A percentile compares a stretch with the other conserved stretches of the same genome.
Evolutionary conservation across 2,113 vertebrate species (phyloP).

Genomic region (Ciconia boyciana): DNA sequence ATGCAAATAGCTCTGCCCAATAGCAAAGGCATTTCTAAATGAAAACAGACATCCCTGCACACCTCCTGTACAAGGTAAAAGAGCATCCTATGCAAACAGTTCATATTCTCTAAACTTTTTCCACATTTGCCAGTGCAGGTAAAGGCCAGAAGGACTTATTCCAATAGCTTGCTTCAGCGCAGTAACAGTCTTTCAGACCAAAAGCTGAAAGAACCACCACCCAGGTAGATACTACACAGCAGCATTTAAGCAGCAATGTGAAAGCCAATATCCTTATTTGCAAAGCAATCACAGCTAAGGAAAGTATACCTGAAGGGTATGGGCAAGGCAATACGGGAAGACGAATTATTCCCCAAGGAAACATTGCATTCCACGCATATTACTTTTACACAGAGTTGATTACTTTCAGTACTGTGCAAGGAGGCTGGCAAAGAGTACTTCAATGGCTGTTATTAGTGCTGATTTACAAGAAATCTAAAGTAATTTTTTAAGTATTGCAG

Average conservation of each 20-base stretch:
- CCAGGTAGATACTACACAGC: not conserved
- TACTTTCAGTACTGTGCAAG: not conserved
- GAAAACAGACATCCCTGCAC: not conserved
- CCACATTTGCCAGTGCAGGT: not conserved
- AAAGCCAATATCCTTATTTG: not conserved
- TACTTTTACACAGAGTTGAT: slow-evolving; percentile 4
- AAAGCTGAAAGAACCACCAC: not conserved
- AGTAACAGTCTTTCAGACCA: not conserved
- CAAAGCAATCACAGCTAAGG: not conserved
- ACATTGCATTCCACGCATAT: fast-evolving
- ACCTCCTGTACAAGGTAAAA: not conserved
- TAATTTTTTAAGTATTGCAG: slow-evolving; percentile 6
- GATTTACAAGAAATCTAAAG: slow-evolving; percentile 29
- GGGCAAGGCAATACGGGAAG: not conserved
- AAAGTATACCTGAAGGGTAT: not conserved
- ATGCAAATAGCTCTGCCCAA: not conserved
- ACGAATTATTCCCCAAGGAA: not conserved
- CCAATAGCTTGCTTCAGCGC: not conserved
- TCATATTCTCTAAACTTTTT: not conserved
- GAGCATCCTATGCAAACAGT: not conserved
- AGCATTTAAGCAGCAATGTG: not conserved
- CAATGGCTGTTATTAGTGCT: not conserved
- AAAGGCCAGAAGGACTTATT: not conserved
- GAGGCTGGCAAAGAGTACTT: not conserved
- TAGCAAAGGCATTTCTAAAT: not conserved